These are phyloP conservation scores for Elaphurus davidianus DNA, from an alignment of 2,113 vertebrate species.

Conservation along the genomic window DNA sequence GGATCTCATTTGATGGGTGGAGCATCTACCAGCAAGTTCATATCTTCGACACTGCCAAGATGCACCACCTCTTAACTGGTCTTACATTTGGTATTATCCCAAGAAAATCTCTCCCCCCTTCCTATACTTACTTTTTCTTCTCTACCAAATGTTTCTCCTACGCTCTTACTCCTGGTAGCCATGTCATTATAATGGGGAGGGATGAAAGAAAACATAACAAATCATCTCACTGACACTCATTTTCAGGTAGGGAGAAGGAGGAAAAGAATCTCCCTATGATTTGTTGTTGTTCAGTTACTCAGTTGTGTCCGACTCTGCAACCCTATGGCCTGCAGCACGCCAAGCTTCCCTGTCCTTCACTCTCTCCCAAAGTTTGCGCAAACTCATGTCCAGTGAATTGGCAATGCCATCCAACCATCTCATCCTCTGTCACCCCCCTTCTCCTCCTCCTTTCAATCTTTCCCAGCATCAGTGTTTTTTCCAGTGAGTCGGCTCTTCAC, in stretches of 20 bases:
- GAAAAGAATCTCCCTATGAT: neutral
- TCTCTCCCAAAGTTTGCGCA: neutral
- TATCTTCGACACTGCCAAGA: neutral
- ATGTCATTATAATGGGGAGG: neutral
- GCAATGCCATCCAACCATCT: neutral
- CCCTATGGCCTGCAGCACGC: rapidly evolving
- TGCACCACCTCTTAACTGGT: neutral
- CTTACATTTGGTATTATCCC: neutral
- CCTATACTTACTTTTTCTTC: neutral
- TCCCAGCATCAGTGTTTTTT: neutral
- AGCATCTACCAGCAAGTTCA: neutral
- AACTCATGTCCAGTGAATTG: neutral
- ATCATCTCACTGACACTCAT: neutral
- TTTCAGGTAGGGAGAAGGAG: neutral
- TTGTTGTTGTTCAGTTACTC: neutral
- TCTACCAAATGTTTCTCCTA: neutral
- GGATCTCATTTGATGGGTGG: neutral
- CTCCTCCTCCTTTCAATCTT: neutral
- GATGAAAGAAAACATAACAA: neutral
- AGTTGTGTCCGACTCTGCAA: neutral
- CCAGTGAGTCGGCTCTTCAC: neutral
- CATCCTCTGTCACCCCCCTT: neutral
- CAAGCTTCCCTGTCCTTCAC: neutral
- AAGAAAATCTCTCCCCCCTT: neutral
- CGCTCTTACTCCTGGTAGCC: neutral